phyloP scores from a whole-genome alignment of 2,888 invertebrate species.

The Macrosoma leucophasiata region DNA sequence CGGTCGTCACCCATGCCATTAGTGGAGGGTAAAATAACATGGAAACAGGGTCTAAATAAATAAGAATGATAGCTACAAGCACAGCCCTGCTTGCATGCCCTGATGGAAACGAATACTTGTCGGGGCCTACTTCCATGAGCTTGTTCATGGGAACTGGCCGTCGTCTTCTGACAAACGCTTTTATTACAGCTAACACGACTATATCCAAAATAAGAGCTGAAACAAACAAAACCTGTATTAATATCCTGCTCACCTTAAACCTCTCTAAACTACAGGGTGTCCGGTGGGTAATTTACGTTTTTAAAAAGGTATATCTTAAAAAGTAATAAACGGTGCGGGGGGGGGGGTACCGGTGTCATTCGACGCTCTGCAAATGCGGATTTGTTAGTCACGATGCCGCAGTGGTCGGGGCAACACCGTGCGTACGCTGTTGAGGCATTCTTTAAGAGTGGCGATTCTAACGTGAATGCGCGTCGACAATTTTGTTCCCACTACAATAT shows the following conservation, averaged over 20 bases:
- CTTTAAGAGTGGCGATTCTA: slow-evolving; percentile 18
- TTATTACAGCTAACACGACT: slow-evolving; percentile 82
- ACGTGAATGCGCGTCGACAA: slow-evolving; percentile 20
- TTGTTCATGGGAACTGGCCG: slow-evolving; percentile 84
- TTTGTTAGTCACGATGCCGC: slow-evolving; percentile 16
- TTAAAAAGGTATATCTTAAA: background rate
- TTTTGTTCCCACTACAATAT: slow-evolving; percentile 26
- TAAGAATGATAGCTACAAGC: slow-evolving; percentile 84
- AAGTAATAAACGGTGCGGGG: too few species aligned
- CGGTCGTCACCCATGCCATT: slow-evolving; percentile 83
- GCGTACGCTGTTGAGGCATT: slow-evolving; percentile 9
- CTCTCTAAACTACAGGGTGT: too few species aligned
- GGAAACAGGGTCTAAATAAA: slow-evolving; percentile 77
- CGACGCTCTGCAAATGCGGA: too few species aligned
- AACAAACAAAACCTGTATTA: slow-evolving; percentile 39
- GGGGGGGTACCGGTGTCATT: too few species aligned
- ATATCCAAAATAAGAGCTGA: slow-evolving; percentile 89
- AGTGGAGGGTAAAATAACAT: slow-evolving; percentile 78
- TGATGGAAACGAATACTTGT: slow-evolving; percentile 94
- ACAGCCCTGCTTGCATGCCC: slow-evolving; percentile 93
- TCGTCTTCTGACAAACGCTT: slow-evolving; percentile 85
- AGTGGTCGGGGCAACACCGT: slow-evolving; percentile 11
- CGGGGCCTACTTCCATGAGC: slow-evolving; percentile 84
- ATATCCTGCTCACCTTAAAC: too few species aligned
- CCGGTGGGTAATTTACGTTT: too few species aligned